These are phyloP conservation scores for Lithophane semibrunnea DNA, from an alignment of 2,888 invertebrate genomes.

Conservation along the genomic window DNA sequence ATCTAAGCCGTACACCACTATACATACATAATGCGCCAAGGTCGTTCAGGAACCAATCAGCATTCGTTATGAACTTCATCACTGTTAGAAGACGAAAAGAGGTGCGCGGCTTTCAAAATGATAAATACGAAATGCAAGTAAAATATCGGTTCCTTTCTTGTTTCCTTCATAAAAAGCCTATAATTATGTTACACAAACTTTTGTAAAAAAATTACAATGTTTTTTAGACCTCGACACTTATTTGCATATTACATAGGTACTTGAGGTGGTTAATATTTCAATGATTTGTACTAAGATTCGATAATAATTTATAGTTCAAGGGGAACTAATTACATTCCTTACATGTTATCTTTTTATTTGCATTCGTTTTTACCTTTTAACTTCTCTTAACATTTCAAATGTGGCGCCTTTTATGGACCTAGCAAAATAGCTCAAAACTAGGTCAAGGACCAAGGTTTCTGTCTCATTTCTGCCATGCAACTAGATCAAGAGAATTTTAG, in stretches of 20 bases:
- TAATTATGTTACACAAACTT: background rate
- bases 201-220: background rate
- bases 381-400: conserved; percentile 59
- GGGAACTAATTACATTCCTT: background rate
- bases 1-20: conserved; percentile 73
- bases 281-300: background rate
- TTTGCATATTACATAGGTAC: background rate
- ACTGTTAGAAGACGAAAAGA: conserved; percentile 32
- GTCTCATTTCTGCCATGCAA: conserved; percentile 74
- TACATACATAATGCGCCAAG: conserved; percentile 83
- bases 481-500: conserved; percentile 70
- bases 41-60: conserved; percentile 80
- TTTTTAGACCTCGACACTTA: background rate
- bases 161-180: background rate
- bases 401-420: conserved; percentile 65
- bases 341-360: background rate
- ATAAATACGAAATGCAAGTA: background rate
- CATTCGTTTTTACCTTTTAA: background rate
- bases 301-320: background rate
- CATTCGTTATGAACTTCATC: conserved; percentile 74
- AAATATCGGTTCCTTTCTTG: background rate
- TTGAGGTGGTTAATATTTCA: background rate
- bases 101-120: conserved; percentile 69
- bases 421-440: conserved; percentile 69
- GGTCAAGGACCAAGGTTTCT: conserved; percentile 78